Percentiles rank a stretch among this genome's conserved stretches.
Evolutionary conservation across 2,888 invertebrate genomes (phyloP).

Genomic region (Altica lythri): DNA sequence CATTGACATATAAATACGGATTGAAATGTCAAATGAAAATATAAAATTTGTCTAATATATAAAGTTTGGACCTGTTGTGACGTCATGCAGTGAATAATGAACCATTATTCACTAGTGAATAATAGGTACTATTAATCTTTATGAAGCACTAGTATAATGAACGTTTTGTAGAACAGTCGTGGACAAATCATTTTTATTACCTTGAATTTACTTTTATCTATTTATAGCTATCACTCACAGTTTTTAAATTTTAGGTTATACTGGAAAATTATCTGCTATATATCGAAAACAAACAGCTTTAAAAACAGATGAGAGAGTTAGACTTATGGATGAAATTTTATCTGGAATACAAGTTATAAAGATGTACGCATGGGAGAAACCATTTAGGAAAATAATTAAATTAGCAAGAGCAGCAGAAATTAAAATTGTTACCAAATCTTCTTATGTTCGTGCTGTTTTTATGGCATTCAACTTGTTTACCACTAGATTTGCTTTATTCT

Average conservation of each 20-base stretch:
- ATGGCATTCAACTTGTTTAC: slow-evolving; percentile 80
- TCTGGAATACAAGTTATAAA: slow-evolving; percentile 87
- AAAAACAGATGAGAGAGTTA: slow-evolving; percentile 86
- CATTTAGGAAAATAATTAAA: slow-evolving; percentile 68
- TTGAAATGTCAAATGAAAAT: too few relatives aligned
- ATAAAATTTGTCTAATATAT: too few relatives aligned
- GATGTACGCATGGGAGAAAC: slow-evolving; percentile 76
- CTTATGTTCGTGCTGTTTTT: slow-evolving; percentile 68
- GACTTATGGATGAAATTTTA: slow-evolving; percentile 93
- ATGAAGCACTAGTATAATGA: too few relatives aligned
- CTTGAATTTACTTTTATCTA: too few relatives aligned
- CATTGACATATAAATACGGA: too few relatives aligned
- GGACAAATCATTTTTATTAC: too few relatives aligned
- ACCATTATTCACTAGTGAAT: too few relatives aligned
- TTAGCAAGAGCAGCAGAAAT: slow-evolving; percentile 62
- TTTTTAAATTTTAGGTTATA: slow-evolving; percentile 65
- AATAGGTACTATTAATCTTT: too few relatives aligned
- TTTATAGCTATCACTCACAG: too few relatives aligned
- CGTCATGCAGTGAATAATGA: too few relatives aligned
- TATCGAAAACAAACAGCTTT: slow-evolving; percentile 78
- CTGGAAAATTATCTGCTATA: slow-evolving; percentile 66
- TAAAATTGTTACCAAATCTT: slow-evolving; percentile 64
- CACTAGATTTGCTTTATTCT: slow-evolving; percentile 76
- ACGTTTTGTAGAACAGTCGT: too few relatives aligned
- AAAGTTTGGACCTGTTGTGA: too few relatives aligned